Percentiles rank a stretch among this genome's conserved stretches.
These are phyloP conservation scores for Chloropsis hardwickii DNA, from an alignment of 2,113 vertebrate species.

Conservation along the genomic window DNA sequence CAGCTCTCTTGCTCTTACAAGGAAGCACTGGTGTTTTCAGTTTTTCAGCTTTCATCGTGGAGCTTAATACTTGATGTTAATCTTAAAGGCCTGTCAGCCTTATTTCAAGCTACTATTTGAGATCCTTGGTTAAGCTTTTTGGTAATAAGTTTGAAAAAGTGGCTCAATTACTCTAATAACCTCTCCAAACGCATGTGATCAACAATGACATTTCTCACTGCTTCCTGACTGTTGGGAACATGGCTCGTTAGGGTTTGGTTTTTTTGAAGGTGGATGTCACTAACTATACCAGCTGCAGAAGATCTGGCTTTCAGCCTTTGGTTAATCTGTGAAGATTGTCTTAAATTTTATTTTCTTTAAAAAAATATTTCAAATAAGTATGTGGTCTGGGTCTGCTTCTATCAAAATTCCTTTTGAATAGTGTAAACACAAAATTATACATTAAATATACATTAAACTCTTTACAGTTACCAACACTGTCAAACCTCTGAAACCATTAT, in stretches of 20 bases:
- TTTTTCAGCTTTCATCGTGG: not conserved
- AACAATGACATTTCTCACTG: not conserved
- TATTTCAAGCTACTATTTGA: not conserved
- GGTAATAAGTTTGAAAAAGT: not conserved
- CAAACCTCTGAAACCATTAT: not conserved
- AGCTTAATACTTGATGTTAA: not conserved
- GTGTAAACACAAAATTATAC: not conserved
- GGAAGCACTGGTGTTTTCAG: not conserved
- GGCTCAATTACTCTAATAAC: not conserved
- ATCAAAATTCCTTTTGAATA: not conserved
- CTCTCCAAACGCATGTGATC: not conserved
- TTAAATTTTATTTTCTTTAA: not conserved
- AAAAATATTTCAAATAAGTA: not conserved
- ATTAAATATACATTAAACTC: not conserved
- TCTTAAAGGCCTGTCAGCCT: not conserved
- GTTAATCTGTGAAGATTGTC: not conserved
- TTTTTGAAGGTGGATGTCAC: not conserved
- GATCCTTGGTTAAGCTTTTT: not conserved
- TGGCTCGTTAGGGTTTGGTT: not conserved
- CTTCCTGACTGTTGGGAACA: not conserved
- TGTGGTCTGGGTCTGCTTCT: not conserved
- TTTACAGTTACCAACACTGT: not conserved
- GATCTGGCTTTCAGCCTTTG: not conserved
- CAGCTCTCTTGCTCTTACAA: not conserved
- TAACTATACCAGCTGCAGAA: not conserved